These are phyloP conservation scores for Acanthopleura granulata DNA, from an alignment of 2,888 invertebrate species.

Conservation along the genomic window DNA sequence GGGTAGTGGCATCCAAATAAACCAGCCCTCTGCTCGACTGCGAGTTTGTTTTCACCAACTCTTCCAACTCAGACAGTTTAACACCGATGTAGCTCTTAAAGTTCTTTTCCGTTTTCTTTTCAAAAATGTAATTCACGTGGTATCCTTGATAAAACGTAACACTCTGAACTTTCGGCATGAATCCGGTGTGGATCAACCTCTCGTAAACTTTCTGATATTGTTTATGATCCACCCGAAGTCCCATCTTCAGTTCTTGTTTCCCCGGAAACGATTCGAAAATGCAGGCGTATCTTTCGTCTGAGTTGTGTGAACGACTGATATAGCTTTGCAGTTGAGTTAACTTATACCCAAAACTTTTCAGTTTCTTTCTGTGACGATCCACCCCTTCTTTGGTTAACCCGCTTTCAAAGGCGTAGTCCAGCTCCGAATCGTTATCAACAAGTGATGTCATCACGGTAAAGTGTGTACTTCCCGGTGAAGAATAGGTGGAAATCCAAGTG, in stretches of 20 bases:
- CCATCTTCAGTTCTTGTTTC: slow-evolving; percentile 51
- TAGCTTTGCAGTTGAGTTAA: slow-evolving; percentile 60
- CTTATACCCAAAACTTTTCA: slow-evolving; percentile 51
- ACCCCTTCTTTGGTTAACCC: slow-evolving; percentile 49
- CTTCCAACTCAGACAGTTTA: slow-evolving; percentile 40
- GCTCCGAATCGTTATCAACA: slow-evolving; percentile 23
- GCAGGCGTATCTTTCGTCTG: slow-evolving; percentile 45
- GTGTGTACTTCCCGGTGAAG: slow-evolving; percentile 40
- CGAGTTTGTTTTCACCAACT: slow-evolving; percentile 43
- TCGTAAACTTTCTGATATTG: slow-evolving; percentile 52
- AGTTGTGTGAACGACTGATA: slow-evolving; percentile 51
- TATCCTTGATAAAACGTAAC: slow-evolving; percentile 46
- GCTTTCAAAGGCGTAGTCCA: slow-evolving; percentile 45
- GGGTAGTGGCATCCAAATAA: slow-evolving; percentile 53
- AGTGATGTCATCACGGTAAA: slow-evolving; percentile 50
- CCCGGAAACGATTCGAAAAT: slow-evolving; percentile 37
- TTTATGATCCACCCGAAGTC: slow-evolving; percentile 17
- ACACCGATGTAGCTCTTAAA: slow-evolving; percentile 52
- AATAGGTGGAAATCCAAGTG: slow-evolving; percentile 57
- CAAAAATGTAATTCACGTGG: slow-evolving; percentile 56
- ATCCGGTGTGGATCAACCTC: slow-evolving; percentile 54
- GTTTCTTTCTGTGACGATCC: slow-evolving; percentile 42
- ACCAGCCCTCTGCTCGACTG: slow-evolving; percentile 41
- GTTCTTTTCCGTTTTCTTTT: slow-evolving; percentile 39
- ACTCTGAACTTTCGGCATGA: slow-evolving; percentile 54